Evolutionary conservation across 2,113 vertebrate genomes (phyloP), one percentile per base, ranked within the genome.

Genomic region (Sinocyclocheilus grahami): DNA sequence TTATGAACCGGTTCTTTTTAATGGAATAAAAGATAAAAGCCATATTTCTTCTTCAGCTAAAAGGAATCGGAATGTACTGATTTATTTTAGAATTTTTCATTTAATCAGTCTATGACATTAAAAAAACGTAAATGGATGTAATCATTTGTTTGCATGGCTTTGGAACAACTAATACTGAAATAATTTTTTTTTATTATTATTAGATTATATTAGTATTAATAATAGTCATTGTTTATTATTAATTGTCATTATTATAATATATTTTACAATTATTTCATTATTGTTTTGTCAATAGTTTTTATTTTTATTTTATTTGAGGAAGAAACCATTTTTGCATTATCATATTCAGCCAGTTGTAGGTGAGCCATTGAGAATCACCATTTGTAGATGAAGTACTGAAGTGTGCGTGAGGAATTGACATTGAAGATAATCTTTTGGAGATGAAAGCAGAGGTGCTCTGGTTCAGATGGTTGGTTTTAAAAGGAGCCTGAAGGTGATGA

Each of bases 381-480:
- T 63, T 63, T 63, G 13, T 3, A n/a, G 39, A 27, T 51, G 22
- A 65, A 22, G 81, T 20, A 39, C 86, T 63, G 37, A 67, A 12
- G 2, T 72, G 46, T 60, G 30, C 42, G n/a, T 53, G n/a, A 79
- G 16, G 63, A 55, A 30, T 10, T 27, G 65, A 14, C 67, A 18
- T 83, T 55, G 7, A 58, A 83, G 42, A 82, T 69, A 33, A 42
- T 82, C 82, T 39, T 51, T 24, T 75, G 8, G 24, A 88, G 78
- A 86, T 83, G 72, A 86, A 83, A 79, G 80, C n/a, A 83, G 22
- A 13, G 3, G 13, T 51, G 58, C 33, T 84, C 58, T 53, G 84
- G 10, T 78, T 63, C n/a, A 60, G 51, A 37, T 30, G 24, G 30
- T 22, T 33, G 18, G 24, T 82, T 71, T 85, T 62, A 62, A 30